These are phyloP conservation scores for Patella caerulea DNA, from an alignment of 2,888 invertebrate species.

Conservation along the genomic window DNA sequence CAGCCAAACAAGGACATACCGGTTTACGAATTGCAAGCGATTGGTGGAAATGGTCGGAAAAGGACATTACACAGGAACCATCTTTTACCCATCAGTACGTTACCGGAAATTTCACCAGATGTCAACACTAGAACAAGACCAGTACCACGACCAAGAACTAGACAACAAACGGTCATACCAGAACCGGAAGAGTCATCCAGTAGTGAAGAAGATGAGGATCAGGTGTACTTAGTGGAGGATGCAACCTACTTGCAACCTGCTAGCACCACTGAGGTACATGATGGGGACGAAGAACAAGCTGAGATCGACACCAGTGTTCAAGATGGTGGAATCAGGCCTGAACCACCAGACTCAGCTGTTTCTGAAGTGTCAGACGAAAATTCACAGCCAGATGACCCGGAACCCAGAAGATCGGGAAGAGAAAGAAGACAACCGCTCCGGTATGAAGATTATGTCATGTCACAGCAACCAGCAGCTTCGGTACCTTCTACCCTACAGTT, in stretches of 20 bases:
- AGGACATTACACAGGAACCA: neutral
- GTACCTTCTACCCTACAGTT: neutral
- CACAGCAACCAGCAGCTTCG: neutral
- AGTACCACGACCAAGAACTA: constrained; percentile 3
- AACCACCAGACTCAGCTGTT: neutral
- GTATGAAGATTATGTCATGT: neutral
- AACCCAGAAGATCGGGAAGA: neutral
- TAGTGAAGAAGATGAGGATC: constrained; percentile 1
- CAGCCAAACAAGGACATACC: too few species aligned
- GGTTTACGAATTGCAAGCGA: too few species aligned
- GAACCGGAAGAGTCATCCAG: constrained; percentile 1
- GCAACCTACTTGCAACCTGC: constrained; percentile 2
- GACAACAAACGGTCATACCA: neutral
- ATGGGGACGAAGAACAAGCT: neutral
- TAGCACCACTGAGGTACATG: constrained; percentile 3
- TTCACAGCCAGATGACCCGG: neutral
- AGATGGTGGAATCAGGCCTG: neutral
- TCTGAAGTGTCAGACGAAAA: neutral
- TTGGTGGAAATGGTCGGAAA: neutral
- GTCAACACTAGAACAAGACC: neutral
- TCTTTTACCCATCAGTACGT: neutral
- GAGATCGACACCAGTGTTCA: neutral
- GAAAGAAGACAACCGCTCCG: neutral
- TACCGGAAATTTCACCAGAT: neutral
- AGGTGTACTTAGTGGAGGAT: constrained; percentile 1